Evolutionary conservation across 2,888 invertebrate genomes (phyloP), one percentile per base, ranked within the genome.

Genomic region (Carterocephalus palaemon): DNA sequence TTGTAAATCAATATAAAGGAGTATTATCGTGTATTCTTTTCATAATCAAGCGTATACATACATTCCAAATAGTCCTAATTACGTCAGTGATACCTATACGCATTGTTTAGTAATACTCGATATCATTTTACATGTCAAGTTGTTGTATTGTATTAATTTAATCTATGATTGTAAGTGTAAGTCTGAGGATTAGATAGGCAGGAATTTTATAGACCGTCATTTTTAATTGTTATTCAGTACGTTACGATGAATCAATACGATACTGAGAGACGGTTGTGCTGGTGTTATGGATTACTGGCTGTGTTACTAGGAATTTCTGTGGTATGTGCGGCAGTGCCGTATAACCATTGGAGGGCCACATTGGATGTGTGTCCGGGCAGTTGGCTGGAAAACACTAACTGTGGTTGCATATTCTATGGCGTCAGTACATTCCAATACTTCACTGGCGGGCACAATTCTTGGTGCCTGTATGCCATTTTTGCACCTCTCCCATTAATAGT

Each of bases 321-420:
- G 2, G 79, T 90, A 49, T 88, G 89, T 32, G 67, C 86, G 19
- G 92, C 90, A 2, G 86, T 92, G 41, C 89, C 90, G 0, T 92
- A 91, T 88, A 87, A 89, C 31, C 92, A 92, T 64, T 92, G 92
- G 92, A 87, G 88, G 32, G 81, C 86, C 9, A 92, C 92, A 0
- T 73, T 92, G 2, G 91, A 92, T 59, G 89, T 90, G 31, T 92
- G 92, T 55, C 87, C 88, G 1, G 83, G 84, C 1, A 86, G 86
- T 31, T 83, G 77, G 62, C 67, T 86, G 2, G 86, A 86, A 50
- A 90, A 91, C 55, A 88, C 88, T 2, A 92, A 91, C 60, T 92
- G 92, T 60, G 92, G 92, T 26, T 92, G 92, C 58, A 90, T 92
- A 56, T 77, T 92, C 23, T 91, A 90, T 64, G 92, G 91, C 1